Evolutionary conservation across 2,797 vertebrate genomes (phyloP).

Genomic region (Gymnodraco acuticeps): DNA sequence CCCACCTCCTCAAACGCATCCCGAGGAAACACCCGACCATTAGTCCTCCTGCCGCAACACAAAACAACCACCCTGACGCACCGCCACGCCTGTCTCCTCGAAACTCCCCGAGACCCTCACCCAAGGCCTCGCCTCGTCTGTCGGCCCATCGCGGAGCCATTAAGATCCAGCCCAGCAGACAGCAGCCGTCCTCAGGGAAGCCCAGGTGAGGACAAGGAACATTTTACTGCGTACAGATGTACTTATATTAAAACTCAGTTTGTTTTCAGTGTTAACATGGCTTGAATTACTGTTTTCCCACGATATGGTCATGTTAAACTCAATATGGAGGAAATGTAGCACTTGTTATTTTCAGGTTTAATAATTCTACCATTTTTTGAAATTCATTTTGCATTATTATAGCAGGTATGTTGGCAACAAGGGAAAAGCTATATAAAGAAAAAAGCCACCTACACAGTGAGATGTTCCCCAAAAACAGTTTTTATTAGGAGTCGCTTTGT

Average conservation of each 20-base stretch:
- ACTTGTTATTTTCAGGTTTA: neutral
- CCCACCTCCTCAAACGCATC: conserved; percentile 94
- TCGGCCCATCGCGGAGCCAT: conserved; percentile 88
- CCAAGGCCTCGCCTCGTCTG: conserved; percentile 69
- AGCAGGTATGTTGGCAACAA: neutral
- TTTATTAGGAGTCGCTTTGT: neutral
- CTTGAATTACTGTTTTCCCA: neutral
- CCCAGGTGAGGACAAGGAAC: conserved; percentile 84
- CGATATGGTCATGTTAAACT: neutral
- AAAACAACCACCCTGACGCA: conserved; percentile 24
- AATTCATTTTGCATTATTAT: neutral
- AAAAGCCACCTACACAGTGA: neutral
- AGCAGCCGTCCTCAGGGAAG: conserved; percentile 87
- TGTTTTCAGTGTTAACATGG: neutral
- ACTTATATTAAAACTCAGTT: neutral
- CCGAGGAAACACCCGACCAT: conserved; percentile 90
- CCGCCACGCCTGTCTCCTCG: conserved; percentile 48
- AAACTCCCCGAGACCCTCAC: conserved; percentile 69
- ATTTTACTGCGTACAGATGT: neutral
- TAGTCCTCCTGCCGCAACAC: conserved; percentile 68
- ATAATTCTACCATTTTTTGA: neutral
- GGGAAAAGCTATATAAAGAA: neutral
- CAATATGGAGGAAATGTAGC: neutral
- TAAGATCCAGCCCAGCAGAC: conserved; percentile 89
- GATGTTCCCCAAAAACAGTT: neutral